phyloP scores from a whole-genome alignment of 2,113 vertebrate species.

The Taurulus bubalis region DNA sequence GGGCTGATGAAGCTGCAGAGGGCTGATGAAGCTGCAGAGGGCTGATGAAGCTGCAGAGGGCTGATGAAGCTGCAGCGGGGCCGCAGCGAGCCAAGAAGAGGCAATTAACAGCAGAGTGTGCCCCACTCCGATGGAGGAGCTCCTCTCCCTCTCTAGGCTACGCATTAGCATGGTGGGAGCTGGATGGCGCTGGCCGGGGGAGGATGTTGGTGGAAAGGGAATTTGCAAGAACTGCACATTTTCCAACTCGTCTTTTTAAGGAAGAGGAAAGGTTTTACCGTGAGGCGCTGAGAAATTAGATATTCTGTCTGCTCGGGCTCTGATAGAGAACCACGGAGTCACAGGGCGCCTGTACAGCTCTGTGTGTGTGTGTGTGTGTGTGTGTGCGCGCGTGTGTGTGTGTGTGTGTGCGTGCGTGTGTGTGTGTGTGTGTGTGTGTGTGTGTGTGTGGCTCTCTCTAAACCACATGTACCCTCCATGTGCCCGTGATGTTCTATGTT shows the following conservation, averaged over 20 bases:
- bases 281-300: slow-evolving; percentile 12
- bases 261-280: slow-evolving; percentile 16
- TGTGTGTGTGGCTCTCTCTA: not conserved
- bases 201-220: slow-evolving; percentile 11
- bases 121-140: slow-evolving; percentile 38
- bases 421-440: not conserved
- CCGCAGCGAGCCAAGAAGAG: slow-evolving; percentile 34
- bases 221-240: slow-evolving; percentile 74
- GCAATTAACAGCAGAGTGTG: slow-evolving; percentile 57
- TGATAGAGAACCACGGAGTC: not conserved
- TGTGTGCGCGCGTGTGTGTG: not conserved
- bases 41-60: slow-evolving; percentile 43
- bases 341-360: not conserved
- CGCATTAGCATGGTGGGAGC: slow-evolving; percentile 36
- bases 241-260: slow-evolving; percentile 46
- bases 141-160: slow-evolving; percentile 41
- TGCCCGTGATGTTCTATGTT: not conserved
- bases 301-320: slow-evolving; percentile 1
- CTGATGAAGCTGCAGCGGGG: too few species aligned
- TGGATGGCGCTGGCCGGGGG: not conserved
- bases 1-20: slow-evolving; percentile 41
- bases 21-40: slow-evolving; percentile 8
- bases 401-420: not conserved
- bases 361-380: slow-evolving; percentile 10
- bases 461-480: too few species aligned